phyloP scores from a whole-genome alignment of 2,888 invertebrate genomes.

The Parnassius orleans region DNA sequence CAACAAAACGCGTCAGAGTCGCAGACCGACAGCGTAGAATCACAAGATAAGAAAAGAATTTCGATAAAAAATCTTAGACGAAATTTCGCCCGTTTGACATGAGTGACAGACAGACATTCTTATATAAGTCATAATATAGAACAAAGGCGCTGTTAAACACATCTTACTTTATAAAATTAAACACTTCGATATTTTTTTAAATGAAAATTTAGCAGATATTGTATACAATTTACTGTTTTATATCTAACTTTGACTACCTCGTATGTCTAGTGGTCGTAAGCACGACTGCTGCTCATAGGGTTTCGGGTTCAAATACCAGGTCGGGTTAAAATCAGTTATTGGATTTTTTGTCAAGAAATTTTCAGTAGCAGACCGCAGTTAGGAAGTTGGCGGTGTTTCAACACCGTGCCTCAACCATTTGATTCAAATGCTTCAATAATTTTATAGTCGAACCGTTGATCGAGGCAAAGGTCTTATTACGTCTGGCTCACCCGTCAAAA shows the following conservation, averaged over 20 bases:
- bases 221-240: too few species aligned
- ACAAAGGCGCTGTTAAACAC: constrained; percentile 20
- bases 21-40: neutral
- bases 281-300: too few species aligned
- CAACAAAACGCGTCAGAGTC: neutral
- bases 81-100: constrained; percentile 5
- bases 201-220: too few species aligned
- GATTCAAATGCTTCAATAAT: constrained; percentile 14
- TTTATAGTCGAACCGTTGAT: constrained; percentile 25
- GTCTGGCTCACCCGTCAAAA: constrained; percentile 71
- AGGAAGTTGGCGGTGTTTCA: too few species aligned
- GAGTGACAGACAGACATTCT: constrained; percentile 14
- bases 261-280: too few species aligned
- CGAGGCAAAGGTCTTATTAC: constrained; percentile 53
- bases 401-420: neutral
- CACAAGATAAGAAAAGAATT: constrained; percentile 15
- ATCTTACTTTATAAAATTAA: neutral
- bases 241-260: too few species aligned
- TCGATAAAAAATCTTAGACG: constrained; percentile 12
- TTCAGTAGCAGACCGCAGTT: too few species aligned
- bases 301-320: too few species aligned
- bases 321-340: too few species aligned
- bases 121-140: constrained; percentile 17
- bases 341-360: too few species aligned
- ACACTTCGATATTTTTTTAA: too few species aligned